Base-by-base conservation (phyloP, 1,140 invertebrate species). In the Leptopilina boulardi region DNA sequence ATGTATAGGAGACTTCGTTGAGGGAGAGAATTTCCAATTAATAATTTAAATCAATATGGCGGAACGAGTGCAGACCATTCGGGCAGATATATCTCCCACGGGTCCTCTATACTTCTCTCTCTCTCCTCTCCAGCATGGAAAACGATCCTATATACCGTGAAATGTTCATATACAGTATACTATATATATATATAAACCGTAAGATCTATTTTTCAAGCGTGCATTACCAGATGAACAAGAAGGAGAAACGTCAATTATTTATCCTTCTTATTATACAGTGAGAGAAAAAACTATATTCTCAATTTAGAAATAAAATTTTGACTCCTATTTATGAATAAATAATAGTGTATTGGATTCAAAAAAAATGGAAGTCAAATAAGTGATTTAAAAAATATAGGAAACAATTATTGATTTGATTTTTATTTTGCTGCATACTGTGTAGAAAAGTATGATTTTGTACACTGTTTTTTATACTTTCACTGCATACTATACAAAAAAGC, bases 11-110 rank as follows among this genome's bases (percentile, higher is more conserved):
- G 56, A 66, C 56, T 15, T 21, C 23, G 54, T 80, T 74, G 82
- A 71, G 78, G 77, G 80, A 85, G 81, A 86, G 81, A 86, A 87
- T 81, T 85, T 86, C 76, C 83, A 85, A 89, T 89, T 89, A 89
- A 89, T 89, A 89, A 89, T 89, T 88, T 86, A 89, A 88, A 89
- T 89, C 88, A 88, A 89, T 89, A 89, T 84, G 83, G 82, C 74
- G 81, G 84, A 86, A 89, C 84, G 84, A 86, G 83, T 72, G 80
- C 77, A 77, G 78, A 85, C 84, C 81, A 83, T 88, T 87, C 83
- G 81, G 84, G 82, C 80, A 81, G 84, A 87, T 87, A 87, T 86
- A 85, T 80, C 82, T 87, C 87, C 87, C 87, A 79, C 76, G 87
- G 86, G 87, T 84, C 83, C 81, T 71, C 73, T 85, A 83, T 70